Conservation (phyloP, 2,888 invertebrate genomes). For the Timema podura region DNA sequence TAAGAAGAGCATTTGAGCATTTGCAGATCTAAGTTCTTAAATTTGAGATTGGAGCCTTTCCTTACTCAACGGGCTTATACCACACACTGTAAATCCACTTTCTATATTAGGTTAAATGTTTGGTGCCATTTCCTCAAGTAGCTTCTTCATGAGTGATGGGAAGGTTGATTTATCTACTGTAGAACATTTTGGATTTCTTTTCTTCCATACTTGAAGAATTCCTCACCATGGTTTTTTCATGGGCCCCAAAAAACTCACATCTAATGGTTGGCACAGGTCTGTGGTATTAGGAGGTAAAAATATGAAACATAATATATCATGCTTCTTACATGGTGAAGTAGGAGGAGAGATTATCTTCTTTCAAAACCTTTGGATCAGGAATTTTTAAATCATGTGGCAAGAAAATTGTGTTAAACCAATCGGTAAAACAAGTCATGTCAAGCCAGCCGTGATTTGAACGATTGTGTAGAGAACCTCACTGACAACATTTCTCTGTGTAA, state of each 20-base stretch:
- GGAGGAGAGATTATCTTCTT: constrained; percentile 5
- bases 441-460: background rate
- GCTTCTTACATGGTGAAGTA: background rate
- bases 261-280: constrained; percentile 17
- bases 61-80: background rate
- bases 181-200: background rate
- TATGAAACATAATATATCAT: constrained; percentile 1
- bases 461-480: background rate
- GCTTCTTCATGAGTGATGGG: constrained; percentile 11
- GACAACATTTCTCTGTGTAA: background rate
- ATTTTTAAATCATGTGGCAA: background rate
- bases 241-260: constrained; percentile 19
- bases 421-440: background rate
- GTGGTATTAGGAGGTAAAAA: constrained; percentile 15
- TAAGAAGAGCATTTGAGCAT: background rate
- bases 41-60: constrained; percentile 3
- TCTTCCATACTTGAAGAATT: constrained; percentile 9
- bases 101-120: background rate
- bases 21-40: background rate
- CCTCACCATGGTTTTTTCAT: constrained; percentile 19
- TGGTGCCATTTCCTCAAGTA: background rate
- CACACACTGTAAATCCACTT: constrained; percentile 13
- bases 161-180: constrained; percentile 1
- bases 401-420: background rate
- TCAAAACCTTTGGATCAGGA: background rate